phyloP scores from a whole-genome alignment of 2,113 vertebrate species.

The Hemiscyllium ocellatum region DNA sequence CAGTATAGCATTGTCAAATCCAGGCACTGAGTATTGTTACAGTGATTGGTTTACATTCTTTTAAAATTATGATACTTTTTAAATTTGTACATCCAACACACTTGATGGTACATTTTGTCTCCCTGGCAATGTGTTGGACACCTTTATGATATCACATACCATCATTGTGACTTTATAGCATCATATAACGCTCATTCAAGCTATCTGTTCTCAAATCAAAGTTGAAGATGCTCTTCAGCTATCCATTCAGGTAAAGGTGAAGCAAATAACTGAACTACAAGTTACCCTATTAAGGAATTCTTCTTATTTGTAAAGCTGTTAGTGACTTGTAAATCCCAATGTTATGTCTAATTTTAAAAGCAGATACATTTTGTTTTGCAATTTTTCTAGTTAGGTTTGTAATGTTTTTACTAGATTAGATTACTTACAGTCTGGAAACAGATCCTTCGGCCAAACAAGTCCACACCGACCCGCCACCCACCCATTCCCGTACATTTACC shows the following conservation, averaged over 20 bases:
- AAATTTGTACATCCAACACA: neutral
- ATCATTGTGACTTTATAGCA: neutral
- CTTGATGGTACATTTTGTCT: neutral
- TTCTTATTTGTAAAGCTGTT: neutral
- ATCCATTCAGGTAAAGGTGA: conserved; percentile 26
- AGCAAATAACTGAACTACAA: neutral
- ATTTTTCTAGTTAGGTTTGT: neutral
- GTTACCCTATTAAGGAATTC: neutral
- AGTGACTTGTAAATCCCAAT: neutral
- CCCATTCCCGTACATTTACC: too few relatives aligned
- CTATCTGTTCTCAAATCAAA: neutral
- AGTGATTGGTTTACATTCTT: neutral
- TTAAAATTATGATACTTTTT: neutral
- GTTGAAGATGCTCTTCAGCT: conserved; percentile 1
- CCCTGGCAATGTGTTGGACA: neutral
- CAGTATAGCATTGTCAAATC: neutral
- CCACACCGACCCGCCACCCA: too few relatives aligned
- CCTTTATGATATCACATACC: neutral
- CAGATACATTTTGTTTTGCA: neutral
- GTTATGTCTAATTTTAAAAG: neutral
- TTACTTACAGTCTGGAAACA: too few relatives aligned
- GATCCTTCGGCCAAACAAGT: too few relatives aligned
- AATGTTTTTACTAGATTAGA: neutral
- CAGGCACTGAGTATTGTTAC: neutral
- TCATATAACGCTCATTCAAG: neutral